A percentile compares a stretch with the other conserved stretches of the same genome.
These are phyloP conservation scores for Drosophila pegasa DNA, from an alignment of 2,888 invertebrate species.

Conservation along the genomic window DNA sequence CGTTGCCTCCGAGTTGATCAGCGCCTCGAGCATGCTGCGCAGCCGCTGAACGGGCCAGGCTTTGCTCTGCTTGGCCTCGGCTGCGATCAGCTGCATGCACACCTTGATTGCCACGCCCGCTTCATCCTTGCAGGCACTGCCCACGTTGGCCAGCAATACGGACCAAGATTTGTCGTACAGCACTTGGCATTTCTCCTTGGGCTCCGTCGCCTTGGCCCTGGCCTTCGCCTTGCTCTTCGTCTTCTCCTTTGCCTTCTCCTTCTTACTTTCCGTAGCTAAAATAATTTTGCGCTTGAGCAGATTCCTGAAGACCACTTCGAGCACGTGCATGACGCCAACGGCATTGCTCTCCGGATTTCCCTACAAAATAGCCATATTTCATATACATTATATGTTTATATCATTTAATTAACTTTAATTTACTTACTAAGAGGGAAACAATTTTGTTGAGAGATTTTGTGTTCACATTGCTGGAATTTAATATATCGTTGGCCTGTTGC, in stretches of 20 bases:
- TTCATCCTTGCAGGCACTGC: constrained; percentile 29
- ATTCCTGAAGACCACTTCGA: constrained; percentile 90
- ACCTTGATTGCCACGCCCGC: constrained; percentile 89
- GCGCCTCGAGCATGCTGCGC: constrained; percentile 88
- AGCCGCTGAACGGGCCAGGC: constrained; percentile 87
- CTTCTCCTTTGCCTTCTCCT: not conserved
- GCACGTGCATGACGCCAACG: constrained; percentile 86
- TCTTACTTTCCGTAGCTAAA: not conserved
- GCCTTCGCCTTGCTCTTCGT: constrained; percentile 7
- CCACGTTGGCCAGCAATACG: constrained; percentile 85
- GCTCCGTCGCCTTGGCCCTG: not conserved
- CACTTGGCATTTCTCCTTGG: constrained; percentile 73
- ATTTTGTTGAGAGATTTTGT: constrained; percentile 89
- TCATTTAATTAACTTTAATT: not conserved
- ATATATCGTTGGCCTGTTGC: constrained; percentile 89
- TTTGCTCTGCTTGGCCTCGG: constrained; percentile 89
- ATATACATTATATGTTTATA: not conserved
- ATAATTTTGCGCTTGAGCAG: constrained; percentile 86
- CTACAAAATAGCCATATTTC: constrained; percentile 44
- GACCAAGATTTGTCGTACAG: constrained; percentile 89
- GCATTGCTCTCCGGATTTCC: constrained; percentile 37
- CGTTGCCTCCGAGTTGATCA: constrained; percentile 88
- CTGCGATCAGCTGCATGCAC: constrained; percentile 89
- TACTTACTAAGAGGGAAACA: constrained; percentile 88
- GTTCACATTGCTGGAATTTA: constrained; percentile 87